Percentiles rank a stretch among this genome's conserved stretches.
Conservation (phyloP, 2,113 vertebrate species). For the Lycocorax pyrrhopterus region DNA sequence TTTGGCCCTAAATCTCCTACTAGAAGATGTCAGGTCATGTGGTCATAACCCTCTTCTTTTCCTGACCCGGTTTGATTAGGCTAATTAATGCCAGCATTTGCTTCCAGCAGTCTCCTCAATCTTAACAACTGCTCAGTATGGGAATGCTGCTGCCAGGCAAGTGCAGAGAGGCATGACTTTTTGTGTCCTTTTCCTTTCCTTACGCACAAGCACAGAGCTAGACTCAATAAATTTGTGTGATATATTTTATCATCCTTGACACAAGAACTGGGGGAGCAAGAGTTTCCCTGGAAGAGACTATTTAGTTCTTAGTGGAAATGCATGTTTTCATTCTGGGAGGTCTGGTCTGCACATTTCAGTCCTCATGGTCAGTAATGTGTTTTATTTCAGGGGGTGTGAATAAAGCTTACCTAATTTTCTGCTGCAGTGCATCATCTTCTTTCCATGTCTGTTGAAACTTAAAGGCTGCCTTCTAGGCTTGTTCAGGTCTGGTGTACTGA, state of each 20-base stretch:
- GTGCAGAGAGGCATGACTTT: neutral
- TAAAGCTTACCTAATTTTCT: slow-evolving; percentile 31
- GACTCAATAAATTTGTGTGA: neutral
- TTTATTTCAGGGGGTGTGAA: slow-evolving; percentile 36
- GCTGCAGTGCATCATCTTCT: neutral
- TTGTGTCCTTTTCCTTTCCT: neutral
- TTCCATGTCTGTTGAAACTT: neutral
- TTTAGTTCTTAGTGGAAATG: neutral
- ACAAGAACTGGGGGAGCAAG: neutral
- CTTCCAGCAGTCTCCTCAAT: neutral
- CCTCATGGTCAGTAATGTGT: neutral
- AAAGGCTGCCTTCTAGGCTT: neutral
- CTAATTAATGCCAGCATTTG: slow-evolving; percentile 30
- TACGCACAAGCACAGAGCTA: neutral
- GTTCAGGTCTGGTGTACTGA: neutral
- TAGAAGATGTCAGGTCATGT: neutral
- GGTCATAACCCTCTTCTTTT: neutral
- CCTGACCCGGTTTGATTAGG: neutral
- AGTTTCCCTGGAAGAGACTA: neutral
- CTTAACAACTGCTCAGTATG: neutral
- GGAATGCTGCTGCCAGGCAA: neutral
- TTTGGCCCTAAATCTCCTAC: neutral
- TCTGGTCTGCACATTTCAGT: neutral
- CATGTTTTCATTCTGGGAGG: neutral
- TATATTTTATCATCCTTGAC: neutral